Evolutionary conservation across 2,113 vertebrate species (phyloP).

Genomic region (Nematolebias whitei): DNA sequence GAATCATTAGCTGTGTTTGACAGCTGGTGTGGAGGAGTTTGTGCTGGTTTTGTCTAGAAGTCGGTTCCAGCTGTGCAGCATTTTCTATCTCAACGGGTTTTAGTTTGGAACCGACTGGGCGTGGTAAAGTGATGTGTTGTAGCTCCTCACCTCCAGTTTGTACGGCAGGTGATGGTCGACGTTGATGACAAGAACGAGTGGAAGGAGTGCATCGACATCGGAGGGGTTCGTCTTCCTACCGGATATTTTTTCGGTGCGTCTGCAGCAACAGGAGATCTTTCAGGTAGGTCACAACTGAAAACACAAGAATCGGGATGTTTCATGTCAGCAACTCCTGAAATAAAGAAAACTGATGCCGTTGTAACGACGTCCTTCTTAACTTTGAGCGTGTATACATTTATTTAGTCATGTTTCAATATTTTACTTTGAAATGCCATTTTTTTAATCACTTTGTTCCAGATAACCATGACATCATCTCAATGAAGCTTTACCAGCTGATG

Average conservation of each 20-base stretch:
- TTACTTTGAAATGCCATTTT: background rate
- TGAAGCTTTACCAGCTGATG: constrained; percentile 99
- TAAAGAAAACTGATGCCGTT: too few relatives aligned
- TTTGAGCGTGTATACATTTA: too few relatives aligned
- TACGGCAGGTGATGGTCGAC: constrained; percentile 90
- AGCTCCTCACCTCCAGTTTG: background rate
- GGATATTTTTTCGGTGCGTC: constrained; percentile 97
- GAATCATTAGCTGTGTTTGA: too few relatives aligned
- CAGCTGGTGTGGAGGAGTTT: too few relatives aligned
- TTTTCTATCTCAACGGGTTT: too few relatives aligned
- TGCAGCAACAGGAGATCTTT: constrained; percentile 95
- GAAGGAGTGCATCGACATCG: constrained; percentile 97
- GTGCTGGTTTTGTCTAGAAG: too few relatives aligned
- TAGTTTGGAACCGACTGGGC: too few relatives aligned
- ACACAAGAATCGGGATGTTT: background rate
- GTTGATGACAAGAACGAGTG: constrained; percentile 95
- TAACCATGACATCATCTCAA: constrained; percentile 97
- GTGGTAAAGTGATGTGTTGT: too few relatives aligned
- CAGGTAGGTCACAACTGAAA: constrained; percentile 78
- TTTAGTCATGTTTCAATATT: too few relatives aligned
- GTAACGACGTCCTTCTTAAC: too few relatives aligned
- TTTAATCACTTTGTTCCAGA: constrained; percentile 76
- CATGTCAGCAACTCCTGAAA: too few relatives aligned
- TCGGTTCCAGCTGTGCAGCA: too few relatives aligned
- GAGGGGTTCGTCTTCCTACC: constrained; percentile 93